Evolutionary conservation across 2,113 vertebrate species (phyloP).

Genomic region (Crypturellus undulatus): DNA sequence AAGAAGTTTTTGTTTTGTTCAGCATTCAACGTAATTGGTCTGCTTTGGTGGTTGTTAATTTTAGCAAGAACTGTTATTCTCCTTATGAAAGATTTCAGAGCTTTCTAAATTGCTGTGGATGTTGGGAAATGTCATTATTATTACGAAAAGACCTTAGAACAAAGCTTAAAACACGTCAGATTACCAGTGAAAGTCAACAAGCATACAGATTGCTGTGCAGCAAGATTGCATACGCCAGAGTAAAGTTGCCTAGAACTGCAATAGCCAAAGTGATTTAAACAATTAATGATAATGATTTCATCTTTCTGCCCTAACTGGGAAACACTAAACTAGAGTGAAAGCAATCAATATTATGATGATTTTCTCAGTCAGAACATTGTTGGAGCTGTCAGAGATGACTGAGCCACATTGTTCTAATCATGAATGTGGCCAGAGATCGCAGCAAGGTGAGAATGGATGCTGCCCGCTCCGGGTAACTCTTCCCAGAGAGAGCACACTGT

Average conservation of each 20-base stretch:
- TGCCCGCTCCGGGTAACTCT: neutral
- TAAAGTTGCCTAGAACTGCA: neutral
- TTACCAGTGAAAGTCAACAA: neutral
- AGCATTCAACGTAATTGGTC: neutral
- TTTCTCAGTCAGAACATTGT: neutral
- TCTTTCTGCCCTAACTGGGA: neutral
- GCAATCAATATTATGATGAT: neutral
- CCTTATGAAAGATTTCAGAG: neutral
- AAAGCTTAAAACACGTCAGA: neutral
- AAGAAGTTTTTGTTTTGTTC: neutral
- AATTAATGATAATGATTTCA: neutral
- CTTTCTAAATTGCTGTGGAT: neutral
- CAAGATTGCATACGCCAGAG: neutral
- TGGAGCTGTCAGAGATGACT: neutral
- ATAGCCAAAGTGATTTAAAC: conserved; percentile 8
- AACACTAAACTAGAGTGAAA: neutral
- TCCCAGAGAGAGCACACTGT: neutral
- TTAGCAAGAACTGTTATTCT: neutral
- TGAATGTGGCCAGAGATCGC: neutral
- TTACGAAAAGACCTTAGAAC: neutral
- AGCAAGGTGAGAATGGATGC: neutral
- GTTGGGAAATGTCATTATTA: neutral
- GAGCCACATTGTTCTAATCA: neutral
- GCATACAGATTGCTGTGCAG: neutral
- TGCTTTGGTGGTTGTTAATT: neutral